Evolutionary conservation across 2,797 vertebrate species (phyloP).

Genomic region (Chromis chromis): DNA sequence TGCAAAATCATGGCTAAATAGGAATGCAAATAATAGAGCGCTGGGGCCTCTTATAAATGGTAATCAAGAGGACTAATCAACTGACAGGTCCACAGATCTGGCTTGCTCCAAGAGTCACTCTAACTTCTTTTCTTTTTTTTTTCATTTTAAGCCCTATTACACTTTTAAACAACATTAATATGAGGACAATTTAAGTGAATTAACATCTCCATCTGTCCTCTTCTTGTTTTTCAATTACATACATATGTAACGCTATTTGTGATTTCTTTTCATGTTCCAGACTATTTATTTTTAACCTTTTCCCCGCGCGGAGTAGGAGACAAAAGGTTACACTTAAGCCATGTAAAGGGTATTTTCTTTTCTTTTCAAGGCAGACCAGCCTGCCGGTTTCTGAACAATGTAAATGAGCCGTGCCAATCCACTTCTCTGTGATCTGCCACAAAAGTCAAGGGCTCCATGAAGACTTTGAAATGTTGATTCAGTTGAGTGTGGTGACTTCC

Average conservation of each 20-base stretch:
- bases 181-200: slow-evolving; percentile 18
- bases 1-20: slow-evolving; percentile 99
- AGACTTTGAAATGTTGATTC: slow-evolving; percentile 92
- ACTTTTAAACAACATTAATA: slow-evolving; percentile 39
- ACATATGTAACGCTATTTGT: slow-evolving; percentile 59
- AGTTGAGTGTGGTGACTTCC: slow-evolving; percentile 81
- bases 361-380: slow-evolving; percentile 74
- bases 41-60: slow-evolving; percentile 98
- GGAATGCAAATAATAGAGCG: slow-evolving; percentile 99
- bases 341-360: slow-evolving; percentile 65
- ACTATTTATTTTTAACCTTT: slow-evolving; percentile 50
- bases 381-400: slow-evolving; percentile 84
- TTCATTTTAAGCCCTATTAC: slow-evolving; percentile 47
- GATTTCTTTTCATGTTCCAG: slow-evolving; percentile 42
- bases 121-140: slow-evolving; percentile 74
- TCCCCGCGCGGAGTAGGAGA: slow-evolving; percentile 28
- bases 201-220: slow-evolving; percentile 20
- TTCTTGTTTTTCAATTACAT: slow-evolving; percentile 36
- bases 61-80: slow-evolving; percentile 99
- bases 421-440: slow-evolving; percentile 84
- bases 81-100: slow-evolving; percentile 96
- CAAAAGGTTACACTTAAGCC: slow-evolving; percentile 77
- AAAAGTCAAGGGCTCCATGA: slow-evolving; percentile 83
- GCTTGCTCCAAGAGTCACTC: slow-evolving; percentile 92
- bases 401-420: slow-evolving; percentile 87